Conservation (phyloP, 2,113 vertebrate species). For the Tor tambroides region DNA sequence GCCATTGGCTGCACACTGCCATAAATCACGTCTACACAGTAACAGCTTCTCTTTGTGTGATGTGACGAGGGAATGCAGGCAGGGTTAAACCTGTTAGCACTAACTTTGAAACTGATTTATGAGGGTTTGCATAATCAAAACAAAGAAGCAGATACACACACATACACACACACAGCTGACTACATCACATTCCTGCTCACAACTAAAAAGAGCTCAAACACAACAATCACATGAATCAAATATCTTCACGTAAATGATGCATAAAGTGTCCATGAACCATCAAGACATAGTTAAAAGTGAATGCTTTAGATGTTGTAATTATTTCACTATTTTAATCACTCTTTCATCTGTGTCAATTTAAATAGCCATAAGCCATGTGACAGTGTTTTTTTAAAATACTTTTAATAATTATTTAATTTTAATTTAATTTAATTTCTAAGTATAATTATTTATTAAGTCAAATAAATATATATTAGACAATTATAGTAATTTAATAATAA, state of each 20-base stretch:
- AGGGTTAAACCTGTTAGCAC: constrained; percentile 54
- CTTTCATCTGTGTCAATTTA: background rate
- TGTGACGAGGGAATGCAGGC: constrained; percentile 49
- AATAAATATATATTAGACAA: too few relatives aligned
- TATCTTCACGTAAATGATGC: background rate
- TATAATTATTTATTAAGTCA: too few relatives aligned
- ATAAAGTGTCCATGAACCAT: background rate
- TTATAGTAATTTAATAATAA: background rate
- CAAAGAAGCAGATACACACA: constrained; percentile 51
- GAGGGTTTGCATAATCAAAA: constrained; percentile 36
- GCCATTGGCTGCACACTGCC: background rate
- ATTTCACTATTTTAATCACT: background rate
- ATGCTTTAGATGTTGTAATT: background rate
- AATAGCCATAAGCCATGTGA: background rate
- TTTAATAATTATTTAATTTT: too few relatives aligned
- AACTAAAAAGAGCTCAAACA: constrained; percentile 2
- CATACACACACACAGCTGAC: constrained; percentile 27
- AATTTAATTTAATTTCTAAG: too few relatives aligned
- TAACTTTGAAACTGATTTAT: constrained; percentile 62
- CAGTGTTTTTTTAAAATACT: background rate
- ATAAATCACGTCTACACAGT: background rate
- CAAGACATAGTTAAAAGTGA: background rate
- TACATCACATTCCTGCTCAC: background rate
- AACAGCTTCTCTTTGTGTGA: constrained; percentile 9
- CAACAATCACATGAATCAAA: constrained; percentile 14